Evolutionary conservation across 1,140 invertebrate genomes (phyloP).

Genomic region (Eupristina koningsbergeri): DNA sequence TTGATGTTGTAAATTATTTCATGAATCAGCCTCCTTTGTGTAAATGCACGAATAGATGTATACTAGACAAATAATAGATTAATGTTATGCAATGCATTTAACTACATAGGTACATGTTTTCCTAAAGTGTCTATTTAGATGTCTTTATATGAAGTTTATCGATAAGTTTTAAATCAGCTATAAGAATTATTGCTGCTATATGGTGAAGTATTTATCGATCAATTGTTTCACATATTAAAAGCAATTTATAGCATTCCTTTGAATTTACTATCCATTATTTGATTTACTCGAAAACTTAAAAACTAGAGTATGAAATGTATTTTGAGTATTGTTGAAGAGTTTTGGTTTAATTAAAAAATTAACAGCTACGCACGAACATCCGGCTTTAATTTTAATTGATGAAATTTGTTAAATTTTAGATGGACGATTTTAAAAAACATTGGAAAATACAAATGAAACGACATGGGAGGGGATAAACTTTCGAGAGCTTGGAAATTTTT

Average conservation of each 20-base stretch:
- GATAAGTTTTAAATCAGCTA: background rate
- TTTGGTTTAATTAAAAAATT: background rate
- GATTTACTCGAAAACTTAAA: background rate
- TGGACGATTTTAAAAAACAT: background rate
- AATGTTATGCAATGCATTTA: constrained; percentile 29
- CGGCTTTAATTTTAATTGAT: constrained; percentile 16
- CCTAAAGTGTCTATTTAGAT: too few relatives aligned
- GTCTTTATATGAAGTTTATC: constrained; percentile 36
- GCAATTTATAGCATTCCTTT: background rate
- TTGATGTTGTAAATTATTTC: constrained; percentile 38
- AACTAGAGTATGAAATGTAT: background rate
- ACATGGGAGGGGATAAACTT: background rate
- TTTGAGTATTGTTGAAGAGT: background rate
- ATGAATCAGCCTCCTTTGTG: constrained; percentile 28
- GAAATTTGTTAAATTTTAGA: constrained; percentile 29
- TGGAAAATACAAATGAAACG: background rate
- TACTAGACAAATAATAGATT: constrained; percentile 38
- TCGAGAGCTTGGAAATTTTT: constrained; percentile 28
- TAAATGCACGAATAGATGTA: background rate
- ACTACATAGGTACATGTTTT: background rate
- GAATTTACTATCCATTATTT: background rate
- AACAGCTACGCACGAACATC: background rate
- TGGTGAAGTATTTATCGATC: background rate
- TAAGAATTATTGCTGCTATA: background rate
- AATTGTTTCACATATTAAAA: background rate